Conservation (phyloP, 23 tunicate species). For the Oikopleura albicans region DNA sequence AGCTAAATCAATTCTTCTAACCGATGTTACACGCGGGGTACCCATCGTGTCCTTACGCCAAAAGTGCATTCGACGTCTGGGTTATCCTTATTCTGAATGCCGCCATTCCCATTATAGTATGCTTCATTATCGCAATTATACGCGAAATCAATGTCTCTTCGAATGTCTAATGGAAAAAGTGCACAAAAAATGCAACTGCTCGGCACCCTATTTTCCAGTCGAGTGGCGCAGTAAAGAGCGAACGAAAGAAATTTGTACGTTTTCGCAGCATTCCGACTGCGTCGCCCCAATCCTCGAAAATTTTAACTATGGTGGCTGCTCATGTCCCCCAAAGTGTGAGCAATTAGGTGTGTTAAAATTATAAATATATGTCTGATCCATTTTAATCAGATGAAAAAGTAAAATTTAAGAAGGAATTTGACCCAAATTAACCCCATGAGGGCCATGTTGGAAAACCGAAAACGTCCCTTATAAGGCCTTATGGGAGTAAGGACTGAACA, state of each 20-base stretch:
- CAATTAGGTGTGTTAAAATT: too few species aligned
- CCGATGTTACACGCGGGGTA: constrained; percentile 5
- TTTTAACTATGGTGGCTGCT: not conserved
- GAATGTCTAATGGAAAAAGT: not conserved
- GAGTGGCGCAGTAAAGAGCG: not conserved
- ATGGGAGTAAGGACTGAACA: too few species aligned
- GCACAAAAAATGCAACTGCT: not conserved
- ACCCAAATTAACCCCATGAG: too few species aligned
- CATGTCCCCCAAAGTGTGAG: not conserved
- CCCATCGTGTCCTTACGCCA: constrained; percentile 3
- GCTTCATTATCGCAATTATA: constrained; percentile 4
- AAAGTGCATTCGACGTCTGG: not conserved
- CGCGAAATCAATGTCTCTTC: not conserved
- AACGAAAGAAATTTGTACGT: not conserved
- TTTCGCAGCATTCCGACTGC: not conserved
- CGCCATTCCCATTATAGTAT: not conserved
- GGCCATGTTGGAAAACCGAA: too few species aligned
- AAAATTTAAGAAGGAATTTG: too few species aligned
- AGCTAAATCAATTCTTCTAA: constrained; percentile 1
- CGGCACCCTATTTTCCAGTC: not conserved
- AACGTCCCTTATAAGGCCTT: too few species aligned
- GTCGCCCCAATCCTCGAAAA: constrained; percentile 2
- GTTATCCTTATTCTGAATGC: constrained; percentile 15
- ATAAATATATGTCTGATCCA: too few species aligned
- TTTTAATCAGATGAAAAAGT: too few species aligned